Base-by-base conservation (phyloP, 2,113 vertebrate species). In the Platanista minor region DNA sequence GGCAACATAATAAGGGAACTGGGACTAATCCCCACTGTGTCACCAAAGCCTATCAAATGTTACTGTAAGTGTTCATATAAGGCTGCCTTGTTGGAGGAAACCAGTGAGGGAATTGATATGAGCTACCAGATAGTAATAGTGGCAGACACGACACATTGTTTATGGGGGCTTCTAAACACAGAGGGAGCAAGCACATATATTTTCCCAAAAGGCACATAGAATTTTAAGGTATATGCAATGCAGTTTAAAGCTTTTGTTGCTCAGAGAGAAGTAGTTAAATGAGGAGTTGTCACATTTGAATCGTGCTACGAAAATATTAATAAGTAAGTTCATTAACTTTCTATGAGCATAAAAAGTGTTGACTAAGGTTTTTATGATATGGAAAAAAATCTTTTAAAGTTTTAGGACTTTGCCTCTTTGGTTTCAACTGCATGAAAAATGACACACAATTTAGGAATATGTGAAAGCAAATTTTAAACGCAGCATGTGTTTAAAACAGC, bases 381-480 rank as follows among this genome's bases (percentile, higher is more conserved):
- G 75, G 43, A 74, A 83, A 61, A 96, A 96, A 36, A 74, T 67
- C 14, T 88, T 88, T 80, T 77, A 10, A 83, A 91, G 33, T 97
- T 95, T 90, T 95, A 91, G 90, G 91, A 95, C 80, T 95, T 94
- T 93, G 64, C 72, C 21, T 94, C 62, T 97, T 97, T 93, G 71
- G 86, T 93, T 95, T 93, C 62, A 95, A 90, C 59, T 71, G 82
- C 82, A 92, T 92, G 95, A 96, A 95, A 97, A 95, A 93, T 93
- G 89, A n/a, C 25, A 66, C 86, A 72, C 69, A 94, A 77, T 97
- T 95, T 97, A 83, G 89, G 87, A 96, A 95, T 80, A 89, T 43
- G 74, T 29, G 27, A 96, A 97, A 96, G 96, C 96, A 96, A 95
- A 97, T 97, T 97, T 97, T 61, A 87, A 95, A 87, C 96, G 52